These are phyloP conservation scores for Celastrina argiolus DNA, from an alignment of 2,888 invertebrate genomes.

Conservation along the genomic window DNA sequence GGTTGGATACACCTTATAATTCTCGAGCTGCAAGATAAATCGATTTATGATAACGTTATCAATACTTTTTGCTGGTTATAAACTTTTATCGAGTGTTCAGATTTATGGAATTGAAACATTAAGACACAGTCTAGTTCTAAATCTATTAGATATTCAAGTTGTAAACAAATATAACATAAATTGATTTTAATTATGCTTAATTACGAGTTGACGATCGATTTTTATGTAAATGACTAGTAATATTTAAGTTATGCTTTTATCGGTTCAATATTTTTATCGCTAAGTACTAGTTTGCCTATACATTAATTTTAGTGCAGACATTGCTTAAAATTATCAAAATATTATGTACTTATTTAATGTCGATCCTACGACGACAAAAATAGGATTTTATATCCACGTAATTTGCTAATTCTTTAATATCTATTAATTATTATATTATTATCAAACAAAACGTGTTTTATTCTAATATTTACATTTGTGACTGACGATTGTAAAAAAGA, in stretches of 20 bases:
- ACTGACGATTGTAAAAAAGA: background rate
- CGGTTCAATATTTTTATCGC: background rate
- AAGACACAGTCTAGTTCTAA: conserved; percentile 31
- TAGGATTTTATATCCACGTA: no score
- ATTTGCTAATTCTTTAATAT: no score
- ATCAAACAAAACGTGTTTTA: background rate
- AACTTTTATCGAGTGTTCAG: conserved; percentile 58
- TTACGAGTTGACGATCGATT: background rate
- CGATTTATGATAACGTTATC: conserved; percentile 56
- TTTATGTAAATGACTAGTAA: background rate
- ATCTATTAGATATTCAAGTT: background rate
- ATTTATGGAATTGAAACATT: conserved; percentile 68
- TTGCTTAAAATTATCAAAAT: no score
- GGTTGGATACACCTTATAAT: conserved; percentile 36
- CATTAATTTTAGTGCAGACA: no score
- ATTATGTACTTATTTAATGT: no score
- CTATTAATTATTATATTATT: no score
- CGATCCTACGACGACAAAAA: no score
- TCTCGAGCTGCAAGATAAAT: background rate
- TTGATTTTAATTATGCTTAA: conserved; percentile 11
- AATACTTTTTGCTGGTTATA: conserved; percentile 61
- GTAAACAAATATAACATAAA: background rate
- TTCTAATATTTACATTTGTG: background rate
- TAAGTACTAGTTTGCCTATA: no score
- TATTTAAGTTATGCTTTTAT: background rate